Percentiles rank a stretch among this genome's conserved stretches.
Evolutionary conservation across 2,888 invertebrate genomes (phyloP).

Genomic region (Drosophila kambysellisi): DNA sequence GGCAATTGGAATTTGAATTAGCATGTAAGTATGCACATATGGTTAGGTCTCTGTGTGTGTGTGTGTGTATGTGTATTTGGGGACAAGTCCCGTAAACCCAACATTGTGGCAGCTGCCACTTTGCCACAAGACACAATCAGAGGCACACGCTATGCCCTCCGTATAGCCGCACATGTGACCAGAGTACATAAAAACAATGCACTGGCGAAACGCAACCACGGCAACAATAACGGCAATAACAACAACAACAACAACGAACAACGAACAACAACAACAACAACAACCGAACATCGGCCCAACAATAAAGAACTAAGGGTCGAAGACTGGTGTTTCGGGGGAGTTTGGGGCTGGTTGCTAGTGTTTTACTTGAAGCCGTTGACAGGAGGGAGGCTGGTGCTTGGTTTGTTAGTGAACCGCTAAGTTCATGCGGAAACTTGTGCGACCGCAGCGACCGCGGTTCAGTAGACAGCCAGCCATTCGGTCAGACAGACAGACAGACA

Average conservation of each 20-base stretch:
- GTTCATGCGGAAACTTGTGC: slow-evolving; percentile 69
- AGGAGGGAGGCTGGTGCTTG: not conserved
- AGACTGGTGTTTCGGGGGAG: slow-evolving; percentile 4
- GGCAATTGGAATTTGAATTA: slow-evolving; percentile 36
- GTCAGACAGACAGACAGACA: slow-evolving; percentile 16
- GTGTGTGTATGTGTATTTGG: not conserved
- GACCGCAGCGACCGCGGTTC: slow-evolving; percentile 69
- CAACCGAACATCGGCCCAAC: slow-evolving; percentile 19
- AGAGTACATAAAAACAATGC: slow-evolving; percentile 65
- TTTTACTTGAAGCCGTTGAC: not conserved
- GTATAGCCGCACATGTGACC: slow-evolving; percentile 44
- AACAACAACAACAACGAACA: not conserved
- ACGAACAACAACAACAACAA: not conserved
- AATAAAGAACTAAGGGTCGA: slow-evolving; percentile 25
- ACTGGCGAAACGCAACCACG: slow-evolving; percentile 53
- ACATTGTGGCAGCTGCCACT: slow-evolving; percentile 45
- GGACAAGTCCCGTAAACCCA: slow-evolving; percentile 25
- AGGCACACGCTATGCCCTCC: slow-evolving; percentile 30
- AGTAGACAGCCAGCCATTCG: slow-evolving; percentile 11
- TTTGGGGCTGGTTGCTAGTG: not conserved
- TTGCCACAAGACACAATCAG: slow-evolving; percentile 51
- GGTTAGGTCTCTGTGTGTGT: not conserved
- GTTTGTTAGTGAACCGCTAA: slow-evolving; percentile 55
- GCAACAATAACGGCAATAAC: not conserved
- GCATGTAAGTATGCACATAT: not conserved